These are phyloP conservation scores for Gambelia wislizenii DNA, from an alignment of 2,797 vertebrate species.

Conservation along the genomic window DNA sequence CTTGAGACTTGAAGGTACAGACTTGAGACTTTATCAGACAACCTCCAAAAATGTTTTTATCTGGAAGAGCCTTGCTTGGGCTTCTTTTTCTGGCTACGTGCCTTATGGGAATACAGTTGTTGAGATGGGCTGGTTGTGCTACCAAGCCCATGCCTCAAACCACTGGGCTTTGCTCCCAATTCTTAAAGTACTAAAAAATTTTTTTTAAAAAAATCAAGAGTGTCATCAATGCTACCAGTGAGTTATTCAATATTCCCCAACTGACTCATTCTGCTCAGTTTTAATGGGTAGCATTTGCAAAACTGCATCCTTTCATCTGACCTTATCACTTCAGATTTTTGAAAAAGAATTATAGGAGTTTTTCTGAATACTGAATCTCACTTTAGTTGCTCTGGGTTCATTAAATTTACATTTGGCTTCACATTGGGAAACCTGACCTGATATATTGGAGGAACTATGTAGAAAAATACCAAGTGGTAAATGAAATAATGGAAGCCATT, in stretches of 20 bases:
- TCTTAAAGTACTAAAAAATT: no score
- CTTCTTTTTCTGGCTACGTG: neutral
- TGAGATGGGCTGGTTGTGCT: neutral
- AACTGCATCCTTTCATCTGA: constrained; percentile 1
- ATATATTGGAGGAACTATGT: constrained; percentile 1
- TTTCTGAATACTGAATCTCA: neutral
- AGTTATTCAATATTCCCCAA: neutral
- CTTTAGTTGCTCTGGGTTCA: neutral
- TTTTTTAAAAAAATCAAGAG: neutral
- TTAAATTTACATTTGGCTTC: constrained; percentile 11
- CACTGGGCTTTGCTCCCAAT: neutral
- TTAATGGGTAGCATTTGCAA: neutral
- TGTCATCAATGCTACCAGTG: neutral
- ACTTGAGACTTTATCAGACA: no score
- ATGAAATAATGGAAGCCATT: constrained; percentile 14
- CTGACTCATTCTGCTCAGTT: no score
- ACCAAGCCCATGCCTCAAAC: no score
- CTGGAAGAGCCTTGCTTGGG: neutral
- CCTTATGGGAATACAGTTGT: neutral
- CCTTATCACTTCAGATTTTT: neutral
- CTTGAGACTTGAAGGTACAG: no score
- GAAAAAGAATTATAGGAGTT: constrained; percentile 3
- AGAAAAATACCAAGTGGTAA: constrained; percentile 6
- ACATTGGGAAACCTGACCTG: neutral
- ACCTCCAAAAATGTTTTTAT: no score